Percentiles rank a stretch among this genome's conserved stretches.
These are phyloP conservation scores for Hypanus sabinus DNA, from an alignment of 2,113 vertebrate genomes.

Conservation along the genomic window DNA sequence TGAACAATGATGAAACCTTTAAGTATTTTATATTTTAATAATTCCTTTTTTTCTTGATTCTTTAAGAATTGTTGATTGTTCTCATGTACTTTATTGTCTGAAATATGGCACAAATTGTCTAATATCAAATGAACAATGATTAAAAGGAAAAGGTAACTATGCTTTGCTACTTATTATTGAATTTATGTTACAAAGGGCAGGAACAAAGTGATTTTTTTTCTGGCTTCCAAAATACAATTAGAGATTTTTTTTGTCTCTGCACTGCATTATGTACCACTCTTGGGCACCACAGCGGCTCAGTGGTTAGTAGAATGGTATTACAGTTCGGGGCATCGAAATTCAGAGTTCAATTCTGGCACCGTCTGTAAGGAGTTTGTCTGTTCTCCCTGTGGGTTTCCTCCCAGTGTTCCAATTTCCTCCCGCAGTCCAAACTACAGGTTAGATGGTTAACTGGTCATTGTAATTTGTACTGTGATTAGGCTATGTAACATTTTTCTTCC, in stretches of 20 bases:
- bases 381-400: too few relatives aligned
- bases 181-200: not conserved
- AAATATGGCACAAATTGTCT: not conserved
- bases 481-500: too few relatives aligned
- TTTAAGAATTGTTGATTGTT: not conserved
- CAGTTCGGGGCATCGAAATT: too few relatives aligned
- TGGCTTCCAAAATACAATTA: not conserved
- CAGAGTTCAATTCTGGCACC: too few relatives aligned
- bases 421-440: too few relatives aligned
- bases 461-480: too few relatives aligned
- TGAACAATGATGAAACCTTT: not conserved
- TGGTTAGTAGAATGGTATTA: too few relatives aligned
- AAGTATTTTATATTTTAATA: not conserved
- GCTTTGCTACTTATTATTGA: not conserved
- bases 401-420: too few relatives aligned
- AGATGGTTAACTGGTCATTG: too few relatives aligned
- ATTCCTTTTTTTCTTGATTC: not conserved
- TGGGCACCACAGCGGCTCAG: too few relatives aligned
- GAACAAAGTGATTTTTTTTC: not conserved
- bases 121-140: not conserved
- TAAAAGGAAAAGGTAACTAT: not conserved
- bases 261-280: too few relatives aligned
- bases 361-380: too few relatives aligned
- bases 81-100: not conserved
- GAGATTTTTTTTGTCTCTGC: not conserved